Percentiles rank a stretch among this genome's conserved stretches.
phyloP scores from a whole-genome alignment of 2,113 vertebrate species.

The Pseudorhombus dupliciocellatus region DNA sequence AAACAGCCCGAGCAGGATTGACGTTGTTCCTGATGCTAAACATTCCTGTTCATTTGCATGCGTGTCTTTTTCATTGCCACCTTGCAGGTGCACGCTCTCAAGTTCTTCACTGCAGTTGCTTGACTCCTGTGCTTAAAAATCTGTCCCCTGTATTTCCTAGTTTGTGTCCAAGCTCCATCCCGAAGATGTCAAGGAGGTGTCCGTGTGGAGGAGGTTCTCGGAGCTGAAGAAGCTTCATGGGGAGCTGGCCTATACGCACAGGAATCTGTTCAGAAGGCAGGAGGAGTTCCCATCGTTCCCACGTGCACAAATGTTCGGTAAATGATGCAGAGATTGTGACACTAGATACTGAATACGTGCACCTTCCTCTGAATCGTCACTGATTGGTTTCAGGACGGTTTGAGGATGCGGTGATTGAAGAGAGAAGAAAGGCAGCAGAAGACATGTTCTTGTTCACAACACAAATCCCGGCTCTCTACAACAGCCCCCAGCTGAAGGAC shows the following conservation, averaged over 20 bases:
- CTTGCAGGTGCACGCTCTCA: no score
- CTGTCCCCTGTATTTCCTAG: conserved; percentile 63
- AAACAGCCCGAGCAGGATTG: no score
- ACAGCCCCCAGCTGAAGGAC: conserved; percentile 92
- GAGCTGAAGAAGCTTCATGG: conserved; percentile 91
- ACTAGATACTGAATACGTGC: no score
- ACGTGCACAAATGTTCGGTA: conserved; percentile 88
- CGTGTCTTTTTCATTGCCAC: no score
- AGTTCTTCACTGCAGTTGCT: background rate
- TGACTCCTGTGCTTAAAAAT: background rate
- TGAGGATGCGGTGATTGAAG: conserved; percentile 88
- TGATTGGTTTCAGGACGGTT: conserved; percentile 82
- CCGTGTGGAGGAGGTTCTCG: conserved; percentile 88
- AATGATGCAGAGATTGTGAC: background rate
- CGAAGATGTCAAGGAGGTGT: conserved; percentile 90
- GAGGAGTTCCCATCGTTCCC: conserved; percentile 92
- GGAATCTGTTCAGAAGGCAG: conserved; percentile 88
- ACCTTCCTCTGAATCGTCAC: background rate
- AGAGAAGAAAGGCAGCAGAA: conserved; percentile 87
- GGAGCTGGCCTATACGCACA: conserved; percentile 90
- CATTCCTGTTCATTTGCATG: no score
- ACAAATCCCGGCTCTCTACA: conserved; percentile 88
- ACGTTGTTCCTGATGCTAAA: no score
- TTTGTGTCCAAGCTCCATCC: conserved; percentile 88
- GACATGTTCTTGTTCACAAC: conserved; percentile 85